Evolutionary conservation across 2,888 invertebrate genomes (phyloP), one percentile per base, ranked within the genome.

Genomic region (Osmoderma eremita): DNA sequence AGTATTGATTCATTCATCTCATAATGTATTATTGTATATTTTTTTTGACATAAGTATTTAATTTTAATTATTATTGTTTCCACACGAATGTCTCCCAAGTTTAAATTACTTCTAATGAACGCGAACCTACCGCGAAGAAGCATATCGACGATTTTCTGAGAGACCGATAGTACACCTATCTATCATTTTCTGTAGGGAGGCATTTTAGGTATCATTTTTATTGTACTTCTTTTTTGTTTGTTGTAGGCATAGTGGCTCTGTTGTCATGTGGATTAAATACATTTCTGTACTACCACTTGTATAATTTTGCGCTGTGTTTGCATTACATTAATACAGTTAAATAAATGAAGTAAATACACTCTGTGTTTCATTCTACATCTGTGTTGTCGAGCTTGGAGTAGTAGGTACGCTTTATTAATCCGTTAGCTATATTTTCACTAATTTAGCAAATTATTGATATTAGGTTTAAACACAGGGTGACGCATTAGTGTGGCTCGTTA

Each of bases 261-360:
- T 61, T 45, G 58, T 61, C 58, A 36, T 61, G 58, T 61, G 58
- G 45, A 45, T 45, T 45, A 41, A 61, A 45, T 45, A 61, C 58
- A 45, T 30, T 17, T 30, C 24, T 61, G 30, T 67, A 63, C 68
- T 58, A 64, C 62, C 67, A 49, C 50, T 39, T 62, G 67, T 50
- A 39, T 70, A 67, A 70, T 65, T 67, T 67, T 38, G 70, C 71
- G 67, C 71, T 73, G 68, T 71, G 72, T 73, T 70, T 72, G 71
- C 72, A 72, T 72, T 71, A 61, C 58, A 36, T 61, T 61, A 61
- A 45, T 61, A 48, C 45, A 61, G 58, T 61, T 61, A 61, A 61
- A 61, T 61, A 61, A 61, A 61, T 42, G 58, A 61, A 61, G 58
- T 61, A 61, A 61, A 61, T 41, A 41, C 45, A 45, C n/a, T 45